A percentile compares a stretch with the other conserved stretches of the same genome.
phyloP scores from a whole-genome alignment of 1,140 invertebrate species.

The Zaprionus vittiger region DNA sequence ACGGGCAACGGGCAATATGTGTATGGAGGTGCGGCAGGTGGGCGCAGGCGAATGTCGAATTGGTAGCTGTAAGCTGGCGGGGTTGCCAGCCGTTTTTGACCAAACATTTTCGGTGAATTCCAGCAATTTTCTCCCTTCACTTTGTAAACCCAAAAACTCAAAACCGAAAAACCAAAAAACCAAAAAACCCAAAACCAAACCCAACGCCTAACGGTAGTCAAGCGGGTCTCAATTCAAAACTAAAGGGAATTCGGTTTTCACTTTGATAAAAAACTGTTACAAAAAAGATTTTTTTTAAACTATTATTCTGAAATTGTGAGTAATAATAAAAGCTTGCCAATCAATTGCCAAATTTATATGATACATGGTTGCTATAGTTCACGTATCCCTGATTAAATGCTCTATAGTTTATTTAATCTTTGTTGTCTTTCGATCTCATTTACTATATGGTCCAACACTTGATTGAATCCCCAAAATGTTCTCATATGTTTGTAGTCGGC shows the following conservation, averaged over 20 bases:
- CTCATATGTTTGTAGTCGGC: too few relatives aligned
- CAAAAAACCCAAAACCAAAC: constrained; percentile 8
- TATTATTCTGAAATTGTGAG: neutral
- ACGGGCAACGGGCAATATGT: constrained; percentile 32
- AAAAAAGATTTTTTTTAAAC: neutral
- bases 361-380: too few relatives aligned
- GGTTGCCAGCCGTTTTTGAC: constrained; percentile 9
- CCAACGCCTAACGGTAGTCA: constrained; percentile 6
- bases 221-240: constrained; percentile 12
- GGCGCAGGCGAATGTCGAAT: constrained; percentile 8
- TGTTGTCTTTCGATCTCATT: too few relatives aligned
- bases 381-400: too few relatives aligned
- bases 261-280: neutral
- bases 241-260: neutral
- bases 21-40: neutral
- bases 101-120: constrained; percentile 55
- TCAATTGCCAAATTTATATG: neutral
- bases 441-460: too few relatives aligned
- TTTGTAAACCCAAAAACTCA: constrained; percentile 31
- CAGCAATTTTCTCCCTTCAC: constrained; percentile 59
- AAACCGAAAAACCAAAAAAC: constrained; percentile 3
- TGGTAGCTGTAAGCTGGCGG: constrained; percentile 32
- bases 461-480: too few relatives aligned
- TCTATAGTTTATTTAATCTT: too few relatives aligned
- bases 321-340: neutral